These are phyloP conservation scores for Drosophila burlai DNA, from an alignment of 1,140 invertebrate species.

Conservation along the genomic window DNA sequence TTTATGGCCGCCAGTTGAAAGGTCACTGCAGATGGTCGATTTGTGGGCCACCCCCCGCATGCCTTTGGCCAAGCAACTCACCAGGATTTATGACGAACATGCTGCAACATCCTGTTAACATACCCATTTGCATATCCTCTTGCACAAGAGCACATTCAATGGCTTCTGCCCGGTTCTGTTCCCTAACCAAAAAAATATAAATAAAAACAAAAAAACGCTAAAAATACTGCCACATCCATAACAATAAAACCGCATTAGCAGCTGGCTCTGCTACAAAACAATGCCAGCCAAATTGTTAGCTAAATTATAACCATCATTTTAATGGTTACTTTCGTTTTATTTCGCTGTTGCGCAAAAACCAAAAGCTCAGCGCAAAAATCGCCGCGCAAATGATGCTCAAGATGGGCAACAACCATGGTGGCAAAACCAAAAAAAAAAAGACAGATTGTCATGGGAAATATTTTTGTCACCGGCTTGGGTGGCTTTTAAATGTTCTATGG, in stretches of 20 bases:
- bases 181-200: constrained; percentile 1
- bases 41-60: constrained; percentile 46
- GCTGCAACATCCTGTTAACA: constrained; percentile 72
- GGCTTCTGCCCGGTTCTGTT: constrained; percentile 19
- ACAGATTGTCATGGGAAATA: constrained; percentile 32
- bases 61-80: constrained; percentile 44
- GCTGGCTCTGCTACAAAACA: constrained; percentile 57
- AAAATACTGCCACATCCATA: constrained; percentile 60
- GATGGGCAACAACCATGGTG: constrained; percentile 38
- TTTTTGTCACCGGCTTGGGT: not conserved
- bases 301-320: constrained; percentile 78
- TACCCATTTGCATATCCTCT: constrained; percentile 79
- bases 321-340: constrained; percentile 58
- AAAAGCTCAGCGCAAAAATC: constrained; percentile 73
- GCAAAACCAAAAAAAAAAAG: not conserved
- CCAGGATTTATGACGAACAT: constrained; percentile 72
- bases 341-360: constrained; percentile 52
- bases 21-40: constrained; percentile 80
- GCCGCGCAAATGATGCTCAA: constrained; percentile 65
- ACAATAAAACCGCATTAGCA: constrained; percentile 79
- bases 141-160: constrained; percentile 33
- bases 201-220: constrained; percentile 3
- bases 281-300: constrained; percentile 68
- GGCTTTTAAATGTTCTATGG: not conserved
- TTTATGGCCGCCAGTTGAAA: constrained; percentile 78